Percentiles rank a stretch among this genome's conserved stretches.
phyloP scores from a whole-genome alignment of 92 coral and sea anemone genomes.

The Palythoa caribaeorum region DNA sequence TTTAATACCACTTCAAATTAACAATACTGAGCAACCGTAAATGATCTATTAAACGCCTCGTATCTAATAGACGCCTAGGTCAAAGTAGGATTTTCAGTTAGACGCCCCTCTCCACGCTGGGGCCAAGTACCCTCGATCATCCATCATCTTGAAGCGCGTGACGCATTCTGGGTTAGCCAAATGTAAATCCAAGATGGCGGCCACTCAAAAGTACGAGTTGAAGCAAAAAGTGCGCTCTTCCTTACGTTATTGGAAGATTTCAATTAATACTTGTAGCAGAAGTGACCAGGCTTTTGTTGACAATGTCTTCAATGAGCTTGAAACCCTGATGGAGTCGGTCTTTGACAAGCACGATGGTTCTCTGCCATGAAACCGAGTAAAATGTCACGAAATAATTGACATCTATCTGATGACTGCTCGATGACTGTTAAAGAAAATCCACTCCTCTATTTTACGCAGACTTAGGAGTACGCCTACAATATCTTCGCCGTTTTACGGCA shows the following conservation, averaged over 20 bases:
- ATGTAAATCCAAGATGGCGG: conserved; percentile 29
- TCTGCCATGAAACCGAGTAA: conserved; percentile 31
- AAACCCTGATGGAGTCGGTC: conserved; percentile 25
- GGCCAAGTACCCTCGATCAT: conserved; percentile 25
- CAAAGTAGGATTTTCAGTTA: too few relatives aligned
- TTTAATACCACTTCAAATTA: too few relatives aligned
- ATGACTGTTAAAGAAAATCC: conserved; percentile 35
- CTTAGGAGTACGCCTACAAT: conserved; percentile 49
- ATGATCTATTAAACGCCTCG: too few relatives aligned
- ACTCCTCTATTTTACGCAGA: conserved; percentile 31
- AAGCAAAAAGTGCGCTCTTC: conserved; percentile 20
- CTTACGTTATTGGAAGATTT: conserved; percentile 19
- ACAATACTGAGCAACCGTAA: too few relatives aligned
- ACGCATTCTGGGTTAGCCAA: conserved; percentile 22
- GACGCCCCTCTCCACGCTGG: too few relatives aligned
- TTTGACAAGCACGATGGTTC: conserved; percentile 26
- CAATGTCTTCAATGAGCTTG: conserved; percentile 24
- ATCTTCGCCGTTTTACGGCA: conserved; percentile 41
- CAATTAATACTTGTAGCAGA: conserved; percentile 17
- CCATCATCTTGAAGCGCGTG: conserved; percentile 14
- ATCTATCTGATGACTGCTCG: conserved; percentile 41
- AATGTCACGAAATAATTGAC: conserved; percentile 47
- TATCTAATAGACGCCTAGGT: too few relatives aligned
- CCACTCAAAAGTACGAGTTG: conserved; percentile 29
- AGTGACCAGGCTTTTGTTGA: conserved; percentile 31